A percentile compares a stretch with the other conserved stretches of the same genome.
Conservation (phyloP, 2,113 vertebrate species). For the Cromileptes altivelis region DNA sequence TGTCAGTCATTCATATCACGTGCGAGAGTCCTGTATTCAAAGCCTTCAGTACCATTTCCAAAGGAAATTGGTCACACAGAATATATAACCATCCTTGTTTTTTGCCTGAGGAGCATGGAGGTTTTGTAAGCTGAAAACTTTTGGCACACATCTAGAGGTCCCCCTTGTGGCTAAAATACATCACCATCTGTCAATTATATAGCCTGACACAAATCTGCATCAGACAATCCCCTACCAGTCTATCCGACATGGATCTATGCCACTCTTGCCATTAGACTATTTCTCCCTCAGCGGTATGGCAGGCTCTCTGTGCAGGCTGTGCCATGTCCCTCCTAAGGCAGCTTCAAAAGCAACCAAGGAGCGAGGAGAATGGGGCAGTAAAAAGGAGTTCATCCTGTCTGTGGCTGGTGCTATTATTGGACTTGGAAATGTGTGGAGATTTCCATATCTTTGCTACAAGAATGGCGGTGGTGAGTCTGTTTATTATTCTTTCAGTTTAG, state of each 20-base stretch:
- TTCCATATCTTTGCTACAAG: slow-evolving; percentile 82
- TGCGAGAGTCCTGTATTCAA: neutral
- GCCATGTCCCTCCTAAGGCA: slow-evolving; percentile 7
- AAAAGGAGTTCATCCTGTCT: slow-evolving; percentile 77
- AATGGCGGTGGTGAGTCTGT: slow-evolving; percentile 77
- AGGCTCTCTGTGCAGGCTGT: slow-evolving; percentile 31
- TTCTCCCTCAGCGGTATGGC: slow-evolving; percentile 50
- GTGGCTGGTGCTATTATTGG: slow-evolving; percentile 77
- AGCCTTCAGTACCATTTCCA: slow-evolving; percentile 17
- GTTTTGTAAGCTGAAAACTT: neutral
- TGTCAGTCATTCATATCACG: slow-evolving; percentile 11
- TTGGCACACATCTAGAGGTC: slow-evolving; percentile 27
- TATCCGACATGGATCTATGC: neutral
- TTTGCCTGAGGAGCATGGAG: neutral
- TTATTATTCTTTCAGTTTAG: neutral
- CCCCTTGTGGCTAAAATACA: slow-evolving; percentile 63
- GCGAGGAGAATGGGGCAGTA: slow-evolving; percentile 75
- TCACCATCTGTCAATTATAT: slow-evolving; percentile 7
- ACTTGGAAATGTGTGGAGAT: slow-evolving; percentile 81
- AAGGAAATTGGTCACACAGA: slow-evolving; percentile 29
- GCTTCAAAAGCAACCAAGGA: slow-evolving; percentile 35
- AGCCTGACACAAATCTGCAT: slow-evolving; percentile 14
- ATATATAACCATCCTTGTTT: neutral
- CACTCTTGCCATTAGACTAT: neutral
- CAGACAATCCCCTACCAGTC: slow-evolving; percentile 13